These are phyloP conservation scores for Cryptocheilus praepositus DNA, from an alignment of 2,888 invertebrate species.

Conservation along the genomic window DNA sequence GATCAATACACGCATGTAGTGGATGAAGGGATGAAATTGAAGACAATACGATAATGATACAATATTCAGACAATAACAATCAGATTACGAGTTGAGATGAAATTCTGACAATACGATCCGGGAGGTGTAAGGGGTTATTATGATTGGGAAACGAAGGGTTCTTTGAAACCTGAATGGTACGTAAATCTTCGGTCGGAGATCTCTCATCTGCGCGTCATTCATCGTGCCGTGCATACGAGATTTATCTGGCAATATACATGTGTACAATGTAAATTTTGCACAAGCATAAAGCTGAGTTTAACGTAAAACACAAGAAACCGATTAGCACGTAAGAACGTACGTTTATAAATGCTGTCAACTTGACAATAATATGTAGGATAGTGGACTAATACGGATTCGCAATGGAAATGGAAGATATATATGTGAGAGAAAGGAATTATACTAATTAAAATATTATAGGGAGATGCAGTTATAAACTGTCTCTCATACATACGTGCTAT, in stretches of 20 bases:
- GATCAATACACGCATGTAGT: conserved; percentile 18
- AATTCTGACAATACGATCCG: conserved; percentile 12
- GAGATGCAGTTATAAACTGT: conserved; percentile 2
- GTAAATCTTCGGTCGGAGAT: too few relatives aligned
- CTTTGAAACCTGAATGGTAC: not conserved
- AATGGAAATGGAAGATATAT: conserved; percentile 23
- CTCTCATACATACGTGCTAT: not conserved
- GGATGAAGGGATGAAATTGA: conserved; percentile 31
- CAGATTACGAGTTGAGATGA: not conserved
- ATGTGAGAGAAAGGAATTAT: conserved; percentile 1
- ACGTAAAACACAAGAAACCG: conserved; percentile 12
- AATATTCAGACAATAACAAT: conserved; percentile 17
- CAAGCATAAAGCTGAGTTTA: conserved; percentile 60
- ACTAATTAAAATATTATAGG: not conserved
- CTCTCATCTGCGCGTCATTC: too few relatives aligned
- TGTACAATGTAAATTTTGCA: conserved; percentile 72
- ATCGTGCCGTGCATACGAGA: not conserved
- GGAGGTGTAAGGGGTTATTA: not conserved
- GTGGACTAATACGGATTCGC: conserved; percentile 43
- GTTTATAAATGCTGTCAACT: conserved; percentile 72
- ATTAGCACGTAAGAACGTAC: conserved; percentile 51
- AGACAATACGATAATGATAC: conserved; percentile 41
- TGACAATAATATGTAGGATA: conserved; percentile 72
- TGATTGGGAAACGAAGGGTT: conserved; percentile 1
- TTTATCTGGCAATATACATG: conserved; percentile 7